Evolutionary conservation across 2,888 invertebrate genomes (phyloP), one percentile per base, ranked within the genome.

Genomic region (Branchinecta sandiegonensis): DNA sequence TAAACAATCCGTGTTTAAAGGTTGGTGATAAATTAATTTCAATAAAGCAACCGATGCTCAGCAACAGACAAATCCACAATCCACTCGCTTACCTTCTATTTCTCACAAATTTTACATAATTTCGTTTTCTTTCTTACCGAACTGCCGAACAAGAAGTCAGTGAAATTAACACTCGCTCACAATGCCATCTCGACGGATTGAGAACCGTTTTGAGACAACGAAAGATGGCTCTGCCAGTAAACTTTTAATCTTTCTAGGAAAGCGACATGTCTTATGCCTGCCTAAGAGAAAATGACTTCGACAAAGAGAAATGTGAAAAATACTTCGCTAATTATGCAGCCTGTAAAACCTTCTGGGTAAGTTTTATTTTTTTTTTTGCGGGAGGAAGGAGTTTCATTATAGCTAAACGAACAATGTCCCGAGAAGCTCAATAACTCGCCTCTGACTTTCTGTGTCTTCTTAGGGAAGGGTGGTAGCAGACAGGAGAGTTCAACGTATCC

Each of bases 281-380:
- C 17, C 17, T 56, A 17, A 56, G 17, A 56, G 56, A 56, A 9
- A 56, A 56, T 56, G 56, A 8, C 17, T 56, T 14, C 9, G 56
- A 56, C 17, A 56, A 17, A 10, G 56, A 56, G n/a, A 8, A 14
- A 9, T 56, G 56, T 9, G 56, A 56, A 17, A 56, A 56, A 17
- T 56, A 56, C 17, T 56, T 56, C 9, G 56, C 56, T 8, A 56
- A 56, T 17, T 56, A 56, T 10, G 56, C 56, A n/a, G 56, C 56
- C 56, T 56, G 56, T 56, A 56, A 56, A 56, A 56, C 8, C 8
- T 56, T 56, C 10, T 56, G 56, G 56, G 56, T 56, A 56, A 56
- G 56, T 56, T 14, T 23, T 56, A 9, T 9, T 17, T 56, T 56
- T 56, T 56, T 9, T 17, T n/a, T 8, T 56, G 9, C 9, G 0